Evolutionary conservation across 2,113 vertebrate genomes (phyloP), one percentile per base, ranked within the genome.

Genomic region (Panurus biarmicus): DNA sequence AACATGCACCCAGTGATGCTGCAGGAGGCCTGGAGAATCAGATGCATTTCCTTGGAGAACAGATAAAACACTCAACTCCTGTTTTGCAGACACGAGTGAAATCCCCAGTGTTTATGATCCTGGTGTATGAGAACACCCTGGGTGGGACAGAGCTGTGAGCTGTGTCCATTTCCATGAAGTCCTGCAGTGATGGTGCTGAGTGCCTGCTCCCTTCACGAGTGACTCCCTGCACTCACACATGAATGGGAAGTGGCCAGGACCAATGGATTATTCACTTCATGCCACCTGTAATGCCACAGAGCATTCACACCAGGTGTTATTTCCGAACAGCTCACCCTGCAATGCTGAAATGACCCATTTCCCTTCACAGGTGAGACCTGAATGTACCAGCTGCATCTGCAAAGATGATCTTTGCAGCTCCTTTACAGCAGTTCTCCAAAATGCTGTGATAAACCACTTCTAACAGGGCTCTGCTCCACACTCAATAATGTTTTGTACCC

Each of bases 161-260:
- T 22, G 69, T 1, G 10, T 51, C 54, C 38, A 14, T 12, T 40
- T 10, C 71, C 1, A 0, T 5, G 18, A 28, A n/a, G 20, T 17
- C 0, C 0, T 0, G 4, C 19, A 6, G 31, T 1, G 12, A 10
- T 12, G 42, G 31, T 61, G 61, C 31, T 0, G 0, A 58, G 62
- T 1, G 23, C 44, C 65, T 1, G 1, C 53, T 94, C 48, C 61
- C 48, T 67, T 31, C 29, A 22, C 5, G 17, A 1, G 1, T 1
- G 38, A 29, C 40, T 26, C 50, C 45, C 77, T 69, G 62, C 40
- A 35, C 10, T 51, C 19, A 3, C 29, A 16, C 31, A 5, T 0
- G 9, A 67, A 24, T 1, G 3, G n/a, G 35, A 92, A 38, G 42
- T 10, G 42, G 38, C 33, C 0, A 0, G 72, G 22, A 36, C 23